phyloP scores from a whole-genome alignment of 2,113 vertebrate genomes.

The Campylomormyrus numenius region DNA sequence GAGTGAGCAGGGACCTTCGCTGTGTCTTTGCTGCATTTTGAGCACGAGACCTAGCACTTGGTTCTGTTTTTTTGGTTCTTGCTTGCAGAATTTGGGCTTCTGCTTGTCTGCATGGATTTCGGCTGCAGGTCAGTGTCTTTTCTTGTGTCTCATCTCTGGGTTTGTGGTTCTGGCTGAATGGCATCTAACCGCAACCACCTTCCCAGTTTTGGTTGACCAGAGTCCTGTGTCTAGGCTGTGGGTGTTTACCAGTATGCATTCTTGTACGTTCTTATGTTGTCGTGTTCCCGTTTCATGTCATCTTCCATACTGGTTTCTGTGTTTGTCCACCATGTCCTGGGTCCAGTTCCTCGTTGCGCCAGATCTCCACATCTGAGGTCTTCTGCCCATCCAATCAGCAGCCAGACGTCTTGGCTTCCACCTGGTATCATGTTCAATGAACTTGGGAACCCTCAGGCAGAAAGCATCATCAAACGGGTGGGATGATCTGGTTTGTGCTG shows the following conservation, averaged over 20 bases:
- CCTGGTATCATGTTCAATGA: neutral
- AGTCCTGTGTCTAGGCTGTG: neutral
- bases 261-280: neutral
- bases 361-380: neutral
- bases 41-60: neutral
- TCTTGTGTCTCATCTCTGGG: neutral
- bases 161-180: neutral
- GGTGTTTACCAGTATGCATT: neutral
- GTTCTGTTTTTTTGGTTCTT: neutral
- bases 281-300: neutral
- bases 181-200: neutral
- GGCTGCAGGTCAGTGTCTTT: neutral
- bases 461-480: neutral
- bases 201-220: neutral
- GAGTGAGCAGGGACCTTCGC: neutral
- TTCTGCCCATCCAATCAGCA: neutral
- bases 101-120: neutral
- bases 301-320: neutral
- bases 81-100: neutral
- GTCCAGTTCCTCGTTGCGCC: neutral
- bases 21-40: neutral
- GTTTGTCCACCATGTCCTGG: neutral
- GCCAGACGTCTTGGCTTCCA: neutral
- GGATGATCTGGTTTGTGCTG: neutral
- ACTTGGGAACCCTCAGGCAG: neutral